phyloP scores from a whole-genome alignment of 1,140 invertebrate genomes.

The Pachyrhynchus sulphureomaculatus region DNA sequence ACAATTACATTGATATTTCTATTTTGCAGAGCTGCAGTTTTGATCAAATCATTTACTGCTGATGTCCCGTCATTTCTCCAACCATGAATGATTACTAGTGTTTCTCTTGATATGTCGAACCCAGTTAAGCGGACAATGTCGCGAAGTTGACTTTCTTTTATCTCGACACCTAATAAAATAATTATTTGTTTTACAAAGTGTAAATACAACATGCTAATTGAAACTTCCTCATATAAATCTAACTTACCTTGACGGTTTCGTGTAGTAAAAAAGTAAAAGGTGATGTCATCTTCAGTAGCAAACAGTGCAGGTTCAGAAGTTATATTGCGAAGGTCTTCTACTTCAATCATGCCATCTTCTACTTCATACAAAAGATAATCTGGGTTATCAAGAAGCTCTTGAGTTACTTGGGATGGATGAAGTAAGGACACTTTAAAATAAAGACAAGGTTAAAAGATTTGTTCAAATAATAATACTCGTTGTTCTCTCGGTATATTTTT shows the following conservation, averaged over 20 bases:
- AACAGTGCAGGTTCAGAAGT: neutral
- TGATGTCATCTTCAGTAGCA: constrained; percentile 27
- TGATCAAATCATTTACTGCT: constrained; percentile 44
- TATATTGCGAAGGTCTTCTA: constrained; percentile 21
- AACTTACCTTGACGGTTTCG: constrained; percentile 37
- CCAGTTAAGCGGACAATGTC: neutral
- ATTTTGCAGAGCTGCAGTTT: constrained; percentile 44
- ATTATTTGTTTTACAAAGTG: no score
- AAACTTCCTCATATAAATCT: no score
- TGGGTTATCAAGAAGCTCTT: constrained; percentile 5
- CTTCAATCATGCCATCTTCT: constrained; percentile 26
- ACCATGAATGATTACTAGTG: constrained; percentile 50
- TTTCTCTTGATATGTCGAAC: constrained; percentile 32
- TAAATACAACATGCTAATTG: no score
- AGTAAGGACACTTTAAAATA: neutral
- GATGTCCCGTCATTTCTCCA: constrained; percentile 42
- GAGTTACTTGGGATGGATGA: neutral
- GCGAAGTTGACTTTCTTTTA: neutral
- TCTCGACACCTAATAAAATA: neutral
- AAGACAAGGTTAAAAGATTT: neutral
- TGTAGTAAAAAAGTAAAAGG: constrained; percentile 51
- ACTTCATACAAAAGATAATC: constrained; percentile 28
- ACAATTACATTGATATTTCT: constrained; percentile 59
- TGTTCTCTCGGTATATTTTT: no score
- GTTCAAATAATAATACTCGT: no score